Evolutionary conservation across 2,113 vertebrate species (phyloP), one percentile per base, ranked within the genome.

Genomic region (Archocentrus centrarchus): DNA sequence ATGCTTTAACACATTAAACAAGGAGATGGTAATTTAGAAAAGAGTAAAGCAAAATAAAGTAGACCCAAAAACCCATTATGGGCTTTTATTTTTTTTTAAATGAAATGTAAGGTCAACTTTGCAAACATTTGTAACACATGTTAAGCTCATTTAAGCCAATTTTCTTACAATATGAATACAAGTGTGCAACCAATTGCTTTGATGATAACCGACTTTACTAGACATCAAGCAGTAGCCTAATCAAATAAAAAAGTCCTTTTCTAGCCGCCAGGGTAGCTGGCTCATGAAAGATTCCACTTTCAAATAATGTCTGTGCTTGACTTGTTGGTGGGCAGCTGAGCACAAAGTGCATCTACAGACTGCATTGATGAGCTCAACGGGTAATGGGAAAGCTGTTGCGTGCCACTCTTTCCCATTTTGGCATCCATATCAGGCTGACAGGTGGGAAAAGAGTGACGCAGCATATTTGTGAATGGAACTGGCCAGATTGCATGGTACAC

Each of bases 381-480:
- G 53, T 86, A 86, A 92, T 57, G 86, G 76, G 30, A 59, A 86
- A 86, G 79, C 80, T 82, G 86, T 80, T 90, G 87, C 73, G 0
- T 20, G 30, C 66, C 11, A 13, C 79, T 82, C 58, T 70, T 79
- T 59, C 70, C 79, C 66, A 59, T 78, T 82, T 82, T 90, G 90
- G 84, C 86, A 90, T 84, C 75, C 39, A 3, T 59, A 75, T 61
- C 77, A 47, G 47, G 75, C 8, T 41, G 83, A 87, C 92, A 92
- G 92, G 89, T 91, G 85, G 91, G 78, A 64, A 84, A 86, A 81
- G 79, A 35, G 75, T 79, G 88, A 89, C 60, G 32, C 77, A 55
- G 83, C 84, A 6, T 87, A 86, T 93, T 93, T 93, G 58, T 95
- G 92, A 93, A 94, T 93, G 92, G 84, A 87, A 77, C 1, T 22